Conservation (phyloP, 2,888 invertebrate species). For the Hydrotaea cyrtoneurina region DNA sequence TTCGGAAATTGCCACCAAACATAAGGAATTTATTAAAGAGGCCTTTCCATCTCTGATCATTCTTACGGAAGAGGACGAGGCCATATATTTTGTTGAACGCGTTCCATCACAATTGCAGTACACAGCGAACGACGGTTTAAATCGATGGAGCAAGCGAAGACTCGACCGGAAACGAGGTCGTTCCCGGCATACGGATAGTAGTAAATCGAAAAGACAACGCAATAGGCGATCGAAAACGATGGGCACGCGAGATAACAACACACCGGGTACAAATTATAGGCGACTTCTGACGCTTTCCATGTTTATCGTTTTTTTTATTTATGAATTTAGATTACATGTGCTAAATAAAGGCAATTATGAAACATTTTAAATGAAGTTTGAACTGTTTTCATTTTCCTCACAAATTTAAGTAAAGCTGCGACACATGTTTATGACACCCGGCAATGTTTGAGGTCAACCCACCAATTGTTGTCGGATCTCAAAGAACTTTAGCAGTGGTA, state of each 20-base stretch:
- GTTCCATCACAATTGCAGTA: not conserved
- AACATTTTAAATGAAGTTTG: not conserved
- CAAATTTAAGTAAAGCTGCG: too few relatives aligned
- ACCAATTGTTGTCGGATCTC: too few relatives aligned
- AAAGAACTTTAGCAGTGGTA: too few relatives aligned
- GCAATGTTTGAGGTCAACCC: too few relatives aligned
- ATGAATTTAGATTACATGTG: not conserved
- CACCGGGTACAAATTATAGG: not conserved
- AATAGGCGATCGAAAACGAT: not conserved
- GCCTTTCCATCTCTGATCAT: conserved; percentile 15
- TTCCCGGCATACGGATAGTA: not conserved
- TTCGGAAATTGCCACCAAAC: not conserved
- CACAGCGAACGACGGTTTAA: not conserved
- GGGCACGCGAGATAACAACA: not conserved
- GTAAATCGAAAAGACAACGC: not conserved
- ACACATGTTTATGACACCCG: too few relatives aligned
- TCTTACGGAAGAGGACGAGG: conserved; percentile 10
- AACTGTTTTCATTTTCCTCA: too few relatives aligned
- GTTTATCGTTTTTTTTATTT: not conserved
- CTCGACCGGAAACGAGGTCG: not conserved
- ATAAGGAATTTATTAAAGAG: not conserved
- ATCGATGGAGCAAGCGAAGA: conserved; percentile 2
- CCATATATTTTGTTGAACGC: not conserved
- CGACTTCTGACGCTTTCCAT: not conserved
- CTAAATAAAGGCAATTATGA: conserved; percentile 11